Base-by-base conservation (phyloP, 2,113 vertebrate species). In the Xerus inauris region DNA sequence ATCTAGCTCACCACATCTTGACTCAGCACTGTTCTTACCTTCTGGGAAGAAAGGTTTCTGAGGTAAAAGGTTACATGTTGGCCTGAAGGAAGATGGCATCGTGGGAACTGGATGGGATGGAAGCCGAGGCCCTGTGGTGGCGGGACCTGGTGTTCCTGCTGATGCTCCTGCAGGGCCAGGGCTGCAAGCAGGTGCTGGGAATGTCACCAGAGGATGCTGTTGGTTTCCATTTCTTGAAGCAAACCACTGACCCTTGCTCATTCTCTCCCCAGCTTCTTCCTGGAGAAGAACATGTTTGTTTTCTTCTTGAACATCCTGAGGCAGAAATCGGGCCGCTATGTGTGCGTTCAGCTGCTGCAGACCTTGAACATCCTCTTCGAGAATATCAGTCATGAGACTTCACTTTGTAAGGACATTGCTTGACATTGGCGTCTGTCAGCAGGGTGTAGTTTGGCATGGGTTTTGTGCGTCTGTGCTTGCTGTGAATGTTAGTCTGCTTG, bases 201-300 rank as follows among this genome's bases (percentile, higher is more conserved):
- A 3, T 75, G 9, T 40, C 32, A 5, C 40, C 11, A 30, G 71
- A 45, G 62, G 26, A 13, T 38, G 86, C 49, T 26, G 59, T 59
- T 17, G 10, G 3, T 72, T 54, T n/a, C 35, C 67, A 35, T 2
- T 3, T 45, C 42, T 64, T 28, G 51, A 28, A 73, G 42, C 65
- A 51, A 57, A 13, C 79, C 94, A 30, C 49, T 96, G 75, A 95
- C 35, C 6, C 8, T 81, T n/a, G 45, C 65, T 69, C 73, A 0
- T 97, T 98, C 91, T 93, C 45, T 98, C 97, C 94, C 79, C 97
- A 99, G 99, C 98, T 99, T 99, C 98, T 99, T 99, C 98, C 98
- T 99, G 98, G 99, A 99, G 98, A 99, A 99, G 99, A 99, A 99
- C 97, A 99, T 99, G 99, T 99, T 99, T 98, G 99, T 99, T 83